Base-by-base conservation (phyloP, 2,797 vertebrate species). In the Schizothorax lantsangensis region DNA sequence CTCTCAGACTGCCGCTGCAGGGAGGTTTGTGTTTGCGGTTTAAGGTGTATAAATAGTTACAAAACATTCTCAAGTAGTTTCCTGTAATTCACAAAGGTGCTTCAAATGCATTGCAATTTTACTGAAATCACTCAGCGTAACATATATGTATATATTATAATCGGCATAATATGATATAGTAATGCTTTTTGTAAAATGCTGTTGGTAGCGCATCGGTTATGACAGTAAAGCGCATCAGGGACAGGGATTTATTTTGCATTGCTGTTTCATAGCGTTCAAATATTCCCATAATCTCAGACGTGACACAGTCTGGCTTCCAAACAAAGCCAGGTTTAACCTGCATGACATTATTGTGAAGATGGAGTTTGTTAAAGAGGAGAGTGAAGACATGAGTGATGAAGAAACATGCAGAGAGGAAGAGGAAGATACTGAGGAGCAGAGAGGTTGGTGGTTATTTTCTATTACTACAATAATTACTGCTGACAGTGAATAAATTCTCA, bases 311-410 rank as follows among this genome's bases (percentile, higher is more conserved):
- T 75, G 8, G 17, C 30, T 36, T 36, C 4, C 30, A 77, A 52
- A 59, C 33, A 36, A 54, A 5, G 1, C 30, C 74, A 54, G 21
- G 19, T 59, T 59, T 12, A 62, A 26, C n/a, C 52, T 79, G 1
- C 23, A 21, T 19, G 57, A 1, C 2, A 12, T 26, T 79, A 26
- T 19, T 80, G 9, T 40, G 15, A 40, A 59, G 0, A 79, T 79
- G 77, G 54, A 79, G 36, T n/a, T 64, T 43, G 3, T 80, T 26
- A 45, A 30, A 64, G 77, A 79, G 12, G 33, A 79, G 36, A 79
- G 77, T 17, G 77, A 62, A 40, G n/a, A 64, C 40, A 21, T 6
- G 38, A 45, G 78, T 30, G 38, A 47, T n/a, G 52, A 10, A 79
- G 78, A 26, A 26, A 0, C 33, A 62, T 10, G 3, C 52, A 10